A percentile compares a stretch with the other conserved stretches of the same genome.
These are phyloP conservation scores for Littorina saxatilis DNA, from an alignment of 1,140 invertebrate genomes.

Conservation along the genomic window DNA sequence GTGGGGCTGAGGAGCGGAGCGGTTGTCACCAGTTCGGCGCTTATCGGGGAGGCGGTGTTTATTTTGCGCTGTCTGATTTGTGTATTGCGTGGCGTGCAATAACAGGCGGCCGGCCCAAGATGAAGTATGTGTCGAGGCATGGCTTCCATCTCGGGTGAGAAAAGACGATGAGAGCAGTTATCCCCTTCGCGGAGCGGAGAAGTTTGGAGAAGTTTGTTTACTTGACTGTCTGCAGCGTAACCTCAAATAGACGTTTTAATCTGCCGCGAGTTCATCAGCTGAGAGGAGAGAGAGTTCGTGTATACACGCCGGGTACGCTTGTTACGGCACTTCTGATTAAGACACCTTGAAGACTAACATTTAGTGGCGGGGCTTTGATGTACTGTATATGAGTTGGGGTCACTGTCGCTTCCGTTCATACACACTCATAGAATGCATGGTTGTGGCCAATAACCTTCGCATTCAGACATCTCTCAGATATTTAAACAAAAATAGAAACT, in stretches of 20 bases:
- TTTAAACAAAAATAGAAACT: too few relatives aligned
- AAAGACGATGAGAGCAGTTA: background rate
- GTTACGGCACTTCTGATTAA: too few relatives aligned
- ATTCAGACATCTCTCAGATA: too few relatives aligned
- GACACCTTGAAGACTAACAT: too few relatives aligned
- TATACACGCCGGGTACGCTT: too few relatives aligned
- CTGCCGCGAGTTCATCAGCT: background rate
- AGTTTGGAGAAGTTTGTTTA: background rate
- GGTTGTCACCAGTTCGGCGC: background rate
- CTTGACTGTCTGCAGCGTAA: background rate
- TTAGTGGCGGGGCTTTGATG: too few relatives aligned
- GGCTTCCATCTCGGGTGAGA: background rate
- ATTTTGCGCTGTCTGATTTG: slow-evolving; percentile 3
- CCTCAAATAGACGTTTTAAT: background rate
- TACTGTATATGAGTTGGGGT: too few relatives aligned
- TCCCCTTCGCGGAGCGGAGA: background rate
- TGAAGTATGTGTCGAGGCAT: background rate
- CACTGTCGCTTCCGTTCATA: too few relatives aligned
- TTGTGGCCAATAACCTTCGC: too few relatives aligned
- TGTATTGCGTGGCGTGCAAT: background rate
- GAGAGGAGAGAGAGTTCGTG: too few relatives aligned
- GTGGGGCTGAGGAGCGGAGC: too few relatives aligned
- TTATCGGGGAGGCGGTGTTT: background rate
- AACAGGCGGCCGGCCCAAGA: background rate
- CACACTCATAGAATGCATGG: too few relatives aligned